These are phyloP conservation scores for Disparrhopalites patrizii DNA, from an alignment of 2,888 invertebrate species.

Conservation along the genomic window DNA sequence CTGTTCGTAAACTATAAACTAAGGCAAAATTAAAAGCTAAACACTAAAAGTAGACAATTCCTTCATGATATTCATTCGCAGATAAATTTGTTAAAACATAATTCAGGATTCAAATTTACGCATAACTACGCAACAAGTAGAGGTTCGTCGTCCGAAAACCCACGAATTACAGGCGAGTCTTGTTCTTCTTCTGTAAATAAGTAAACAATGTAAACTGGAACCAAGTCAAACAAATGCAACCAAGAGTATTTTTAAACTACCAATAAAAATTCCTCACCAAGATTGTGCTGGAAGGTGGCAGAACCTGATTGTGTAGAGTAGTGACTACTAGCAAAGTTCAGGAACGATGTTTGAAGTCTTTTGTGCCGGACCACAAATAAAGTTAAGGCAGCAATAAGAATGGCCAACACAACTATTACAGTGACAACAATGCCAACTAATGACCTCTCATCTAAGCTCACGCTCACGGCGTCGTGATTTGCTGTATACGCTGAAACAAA, in stretches of 20 bases:
- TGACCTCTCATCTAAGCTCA: constrained; percentile 5
- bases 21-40: too few relatives aligned
- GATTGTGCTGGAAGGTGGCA: constrained; percentile 63
- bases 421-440: constrained; percentile 56
- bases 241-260: too few relatives aligned
- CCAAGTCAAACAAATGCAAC: too few relatives aligned
- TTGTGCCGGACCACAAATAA: constrained; percentile 66
- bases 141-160: constrained; percentile 91
- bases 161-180: constrained; percentile 81
- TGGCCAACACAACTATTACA: constrained; percentile 57
- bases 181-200: constrained; percentile 66
- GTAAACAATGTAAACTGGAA: too few relatives aligned
- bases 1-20: too few relatives aligned
- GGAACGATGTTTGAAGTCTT: constrained; percentile 70
- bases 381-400: constrained; percentile 60
- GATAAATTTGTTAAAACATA: too few relatives aligned
- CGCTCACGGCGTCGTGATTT: constrained; percentile 1
- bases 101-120: too few relatives aligned
- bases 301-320: constrained; percentile 83
- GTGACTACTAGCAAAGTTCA: constrained; percentile 75
- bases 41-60: too few relatives aligned
- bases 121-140: constrained; percentile 76
- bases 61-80: too few relatives aligned
- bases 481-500: not conserved
- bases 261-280: constrained; percentile 57